Conservation (phyloP, 2,113 vertebrate genomes). For the Pituophis catenifer region DNA sequence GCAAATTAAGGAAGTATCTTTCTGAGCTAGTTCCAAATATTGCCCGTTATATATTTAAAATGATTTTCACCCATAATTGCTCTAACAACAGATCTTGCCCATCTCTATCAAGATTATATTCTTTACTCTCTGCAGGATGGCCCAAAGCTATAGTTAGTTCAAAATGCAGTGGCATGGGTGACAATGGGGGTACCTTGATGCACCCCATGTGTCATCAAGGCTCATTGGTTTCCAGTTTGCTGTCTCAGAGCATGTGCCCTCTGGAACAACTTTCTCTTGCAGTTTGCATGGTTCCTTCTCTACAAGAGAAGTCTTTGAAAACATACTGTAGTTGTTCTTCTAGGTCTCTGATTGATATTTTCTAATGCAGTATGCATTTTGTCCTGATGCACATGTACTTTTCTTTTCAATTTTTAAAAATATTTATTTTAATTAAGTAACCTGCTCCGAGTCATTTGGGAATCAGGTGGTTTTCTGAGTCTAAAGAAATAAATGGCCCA, state of each 20-base stretch:
- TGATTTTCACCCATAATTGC: neutral
- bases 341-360: neutral
- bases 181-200: neutral
- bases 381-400: neutral
- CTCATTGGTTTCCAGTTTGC: neutral
- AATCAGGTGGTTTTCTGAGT: neutral
- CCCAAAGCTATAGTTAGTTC: neutral
- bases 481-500: neutral
- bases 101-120: neutral
- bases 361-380: neutral
- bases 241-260: neutral
- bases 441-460: neutral
- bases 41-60: neutral
- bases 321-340: neutral
- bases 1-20: neutral
- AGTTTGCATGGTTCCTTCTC: neutral
- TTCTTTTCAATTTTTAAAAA: neutral
- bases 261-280: neutral
- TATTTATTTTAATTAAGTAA: neutral
- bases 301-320: neutral
- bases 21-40: neutral
- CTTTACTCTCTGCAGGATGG: neutral
- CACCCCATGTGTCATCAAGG: neutral
- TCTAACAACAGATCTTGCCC: neutral
- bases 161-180: neutral